phyloP scores from a whole-genome alignment of 2,113 vertebrate species.

The Dunckerocampus dactyliophorus region DNA sequence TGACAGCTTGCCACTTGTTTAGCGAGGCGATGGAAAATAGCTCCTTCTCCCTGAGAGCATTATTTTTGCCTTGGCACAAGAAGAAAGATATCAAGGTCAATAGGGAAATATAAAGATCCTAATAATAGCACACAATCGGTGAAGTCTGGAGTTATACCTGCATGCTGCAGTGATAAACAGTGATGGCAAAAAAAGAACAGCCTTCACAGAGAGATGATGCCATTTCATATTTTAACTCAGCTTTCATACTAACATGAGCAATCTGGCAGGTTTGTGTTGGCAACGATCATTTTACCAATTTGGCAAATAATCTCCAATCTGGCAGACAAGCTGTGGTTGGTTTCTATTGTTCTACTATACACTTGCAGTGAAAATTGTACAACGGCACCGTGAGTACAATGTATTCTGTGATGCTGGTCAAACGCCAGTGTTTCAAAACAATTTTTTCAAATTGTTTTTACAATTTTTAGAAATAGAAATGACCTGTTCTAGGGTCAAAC shows the following conservation, averaged over 20 bases:
- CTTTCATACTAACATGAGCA: slow-evolving; percentile 4
- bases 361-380: too few relatives aligned
- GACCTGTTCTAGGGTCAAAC: too few relatives aligned
- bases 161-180: slow-evolving; percentile 15
- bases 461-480: too few relatives aligned
- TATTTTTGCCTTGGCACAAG: slow-evolving; percentile 33
- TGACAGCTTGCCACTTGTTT: slow-evolving; percentile 46
- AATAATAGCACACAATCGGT: slow-evolving; percentile 39
- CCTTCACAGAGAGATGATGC: not conserved
- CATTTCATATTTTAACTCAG: too few relatives aligned
- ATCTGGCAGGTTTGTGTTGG: not conserved
- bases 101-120: slow-evolving; percentile 33
- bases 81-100: slow-evolving; percentile 40
- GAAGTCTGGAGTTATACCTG: slow-evolving; percentile 29
- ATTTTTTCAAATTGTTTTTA: too few relatives aligned
- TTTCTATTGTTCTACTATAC: not conserved
- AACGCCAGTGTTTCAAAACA: too few relatives aligned
- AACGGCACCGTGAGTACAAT: too few relatives aligned
- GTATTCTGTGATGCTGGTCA: too few relatives aligned
- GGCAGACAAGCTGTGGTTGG: not conserved
- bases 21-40: slow-evolving; percentile 42
- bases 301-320: not conserved
- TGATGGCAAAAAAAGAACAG: slow-evolving; percentile 7
- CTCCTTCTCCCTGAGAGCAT: slow-evolving; percentile 38
- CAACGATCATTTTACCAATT: not conserved